Evolutionary conservation across 2,888 invertebrate genomes (phyloP), one percentile per base, ranked within the genome.

Genomic region (Anthrax anthrax): DNA sequence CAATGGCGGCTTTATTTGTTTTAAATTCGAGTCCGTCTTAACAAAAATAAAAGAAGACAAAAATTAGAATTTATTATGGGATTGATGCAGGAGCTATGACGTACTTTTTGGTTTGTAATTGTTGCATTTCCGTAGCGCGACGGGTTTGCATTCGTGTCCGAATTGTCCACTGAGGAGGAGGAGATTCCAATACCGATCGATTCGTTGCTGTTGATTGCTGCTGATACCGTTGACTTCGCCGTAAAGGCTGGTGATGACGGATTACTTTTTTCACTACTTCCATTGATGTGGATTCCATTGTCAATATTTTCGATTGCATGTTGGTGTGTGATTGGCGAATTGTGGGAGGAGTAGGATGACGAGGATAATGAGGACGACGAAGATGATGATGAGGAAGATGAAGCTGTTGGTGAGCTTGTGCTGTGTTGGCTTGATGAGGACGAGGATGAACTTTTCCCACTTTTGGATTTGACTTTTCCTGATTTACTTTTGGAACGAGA

Each of bases 151-250:
- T 23, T n/a, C 46, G 42, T 2, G 38, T 46, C 37, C 37, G 46
- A 2, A 42, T 29, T 14, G 6, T 32, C 29, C 42, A 34, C 12
- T 37, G 39, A 6, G 36, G 45, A 3, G 40, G 18, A 23, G 42
- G 37, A 27, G 16, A 17, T 14, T 29, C 34, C 18, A n/a, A 4
- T 6, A 23, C 27, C 19, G 14, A 12, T 27, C 38, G 37, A 17
- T 43, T 29, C 36, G 16, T 39, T 41, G n/a, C n/a, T n/a, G 55
- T 43, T 43, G 59, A 56, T 51, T 44, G 56, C 55, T 53, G 55
- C 71, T 65, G 34, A 67, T 58, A 46, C 68, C 67, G 53, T 70
- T 68, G 49, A 69, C 61, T 52, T 65, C 68, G 50, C 47, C 57
- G 39, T 48, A 50, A 47, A 48, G 49, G 47, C 49, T 47, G 32